Conservation (phyloP, 2,797 vertebrate species). For the Pantherophis alleghaniensis region DNA sequence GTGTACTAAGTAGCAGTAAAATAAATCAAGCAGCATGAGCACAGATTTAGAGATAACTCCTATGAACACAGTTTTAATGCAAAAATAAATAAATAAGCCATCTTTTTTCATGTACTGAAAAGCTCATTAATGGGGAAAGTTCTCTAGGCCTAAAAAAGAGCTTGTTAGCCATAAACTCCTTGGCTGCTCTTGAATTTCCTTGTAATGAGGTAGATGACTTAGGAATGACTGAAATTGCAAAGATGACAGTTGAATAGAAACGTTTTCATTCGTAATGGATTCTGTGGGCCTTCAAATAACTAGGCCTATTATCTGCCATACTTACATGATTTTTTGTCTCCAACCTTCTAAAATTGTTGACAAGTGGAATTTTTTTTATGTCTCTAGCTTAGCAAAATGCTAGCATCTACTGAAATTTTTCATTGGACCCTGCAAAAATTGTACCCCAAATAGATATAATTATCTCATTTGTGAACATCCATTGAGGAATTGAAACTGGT, state of each 20-base stretch:
- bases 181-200: background rate
- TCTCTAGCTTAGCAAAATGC: background rate
- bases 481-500: background rate
- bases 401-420: background rate
- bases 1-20: conserved; percentile 48
- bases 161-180: background rate
- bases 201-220: background rate
- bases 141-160: background rate
- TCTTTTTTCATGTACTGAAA: background rate
- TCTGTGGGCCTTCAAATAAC: background rate
- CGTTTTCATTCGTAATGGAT: background rate
- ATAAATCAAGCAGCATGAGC: background rate
- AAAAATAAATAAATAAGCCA: background rate
- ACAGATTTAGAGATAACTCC: background rate
- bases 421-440: background rate
- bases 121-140: background rate
- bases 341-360: background rate
- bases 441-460: background rate
- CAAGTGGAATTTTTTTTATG: background rate
- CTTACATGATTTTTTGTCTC: background rate
- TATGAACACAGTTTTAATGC: background rate
- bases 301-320: background rate
- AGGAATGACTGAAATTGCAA: background rate
- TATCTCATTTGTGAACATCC: background rate
- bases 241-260: background rate